Evolutionary conservation across 2,888 invertebrate species (phyloP).

Genomic region (Andrena camellia): DNA sequence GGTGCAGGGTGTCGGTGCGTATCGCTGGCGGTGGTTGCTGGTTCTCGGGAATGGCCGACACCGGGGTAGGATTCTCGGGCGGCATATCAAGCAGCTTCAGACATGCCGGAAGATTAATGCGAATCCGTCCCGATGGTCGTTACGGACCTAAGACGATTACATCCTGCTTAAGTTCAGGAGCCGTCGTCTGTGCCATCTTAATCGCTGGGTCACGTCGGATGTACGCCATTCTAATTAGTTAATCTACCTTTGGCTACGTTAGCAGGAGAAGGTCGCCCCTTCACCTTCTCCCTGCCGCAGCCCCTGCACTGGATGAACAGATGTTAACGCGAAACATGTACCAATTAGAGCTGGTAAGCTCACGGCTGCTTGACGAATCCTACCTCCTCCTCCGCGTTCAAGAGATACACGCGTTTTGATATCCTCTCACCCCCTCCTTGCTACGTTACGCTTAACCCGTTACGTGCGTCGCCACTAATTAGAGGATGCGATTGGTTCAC

Average conservation of each 20-base stretch:
- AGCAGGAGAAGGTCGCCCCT: slow-evolving; percentile 14
- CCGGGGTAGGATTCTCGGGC: slow-evolving; percentile 61
- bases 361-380: slow-evolving; percentile 24
- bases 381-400: neutral
- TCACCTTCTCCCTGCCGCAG: slow-evolving; percentile 7
- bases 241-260: slow-evolving; percentile 68
- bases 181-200: slow-evolving; percentile 70
- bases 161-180: slow-evolving; percentile 76
- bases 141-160: slow-evolving; percentile 79
- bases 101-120: slow-evolving; percentile 77
- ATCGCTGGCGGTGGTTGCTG: slow-evolving; percentile 30
- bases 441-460: slow-evolving; percentile 9
- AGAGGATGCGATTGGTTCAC: slow-evolving; percentile 49
- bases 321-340: slow-evolving; percentile 61
- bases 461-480: slow-evolving; percentile 54
- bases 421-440: neutral
- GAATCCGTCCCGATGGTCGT: slow-evolving; percentile 76
- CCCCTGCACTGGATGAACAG: slow-evolving; percentile 36
- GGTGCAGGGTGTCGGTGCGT: slow-evolving; percentile 36
- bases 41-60: slow-evolving; percentile 29
- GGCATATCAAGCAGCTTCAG: slow-evolving; percentile 79
- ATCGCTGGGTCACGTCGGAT: slow-evolving; percentile 71
- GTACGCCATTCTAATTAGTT: slow-evolving; percentile 76
- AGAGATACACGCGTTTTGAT: slow-evolving; percentile 29
- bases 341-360: slow-evolving; percentile 51